Conservation (phyloP, 2,113 vertebrate species). For the Dasyornis broadbenti region DNA sequence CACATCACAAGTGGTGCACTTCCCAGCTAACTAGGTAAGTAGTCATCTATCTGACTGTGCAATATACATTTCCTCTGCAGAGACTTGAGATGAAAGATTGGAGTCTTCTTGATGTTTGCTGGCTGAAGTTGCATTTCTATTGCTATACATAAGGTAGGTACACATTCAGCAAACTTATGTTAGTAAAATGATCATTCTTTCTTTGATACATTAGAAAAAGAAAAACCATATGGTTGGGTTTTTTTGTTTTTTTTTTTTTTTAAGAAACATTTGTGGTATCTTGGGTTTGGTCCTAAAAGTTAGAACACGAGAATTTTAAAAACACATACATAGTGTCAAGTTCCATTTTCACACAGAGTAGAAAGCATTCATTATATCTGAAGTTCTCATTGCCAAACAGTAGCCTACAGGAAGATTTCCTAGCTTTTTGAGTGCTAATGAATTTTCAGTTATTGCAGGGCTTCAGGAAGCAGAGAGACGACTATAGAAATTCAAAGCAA, state of each 20-base stretch:
- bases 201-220: background rate
- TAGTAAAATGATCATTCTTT: background rate
- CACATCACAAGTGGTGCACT: background rate
- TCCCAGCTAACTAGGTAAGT: background rate
- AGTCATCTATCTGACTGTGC: background rate
- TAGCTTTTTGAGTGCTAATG: background rate
- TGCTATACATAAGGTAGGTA: background rate
- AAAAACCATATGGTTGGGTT: no score
- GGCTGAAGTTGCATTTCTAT: background rate
- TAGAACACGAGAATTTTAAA: background rate
- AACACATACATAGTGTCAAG: background rate
- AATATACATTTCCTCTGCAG: background rate
- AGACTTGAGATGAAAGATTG: background rate
- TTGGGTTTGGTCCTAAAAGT: background rate
- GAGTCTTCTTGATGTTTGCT: background rate
- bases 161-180: background rate
- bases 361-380: background rate
- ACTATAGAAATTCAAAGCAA: background rate
- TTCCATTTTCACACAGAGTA: background rate
- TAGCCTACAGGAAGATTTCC: background rate
- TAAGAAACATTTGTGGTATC: fast-evolving
- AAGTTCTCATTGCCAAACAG: background rate
- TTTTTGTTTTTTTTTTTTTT: background rate
- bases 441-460: background rate
- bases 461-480: background rate